Evolutionary conservation across 2,888 invertebrate species (phyloP).

Genomic region (Drosophila helvetica): DNA sequence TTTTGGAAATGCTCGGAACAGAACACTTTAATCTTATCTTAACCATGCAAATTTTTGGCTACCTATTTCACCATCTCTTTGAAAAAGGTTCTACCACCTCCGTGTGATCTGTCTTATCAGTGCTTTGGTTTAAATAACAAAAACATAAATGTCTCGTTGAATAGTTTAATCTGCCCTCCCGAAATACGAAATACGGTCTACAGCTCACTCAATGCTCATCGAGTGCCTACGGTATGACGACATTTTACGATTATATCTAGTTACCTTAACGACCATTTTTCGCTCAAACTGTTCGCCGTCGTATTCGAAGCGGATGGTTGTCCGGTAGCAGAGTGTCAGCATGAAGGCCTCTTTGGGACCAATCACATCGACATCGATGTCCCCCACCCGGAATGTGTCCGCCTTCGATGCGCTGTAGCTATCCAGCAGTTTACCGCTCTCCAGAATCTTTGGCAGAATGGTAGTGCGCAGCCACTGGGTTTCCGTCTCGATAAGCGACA

Average conservation of each 20-base stretch:
- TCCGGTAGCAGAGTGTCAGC: conserved; percentile 79
- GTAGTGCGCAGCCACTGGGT: conserved; percentile 52
- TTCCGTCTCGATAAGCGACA: conserved; percentile 26
- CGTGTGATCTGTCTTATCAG: too few species aligned
- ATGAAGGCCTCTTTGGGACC: conserved; percentile 78
- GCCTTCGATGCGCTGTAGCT: conserved; percentile 27
- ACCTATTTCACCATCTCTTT: not conserved
- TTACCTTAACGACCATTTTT: conserved; percentile 79
- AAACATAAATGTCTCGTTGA: too few species aligned
- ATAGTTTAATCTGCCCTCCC: not conserved
- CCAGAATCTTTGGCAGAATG: conserved; percentile 60
- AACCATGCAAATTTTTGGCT: not conserved
- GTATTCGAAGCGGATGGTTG: conserved; percentile 64
- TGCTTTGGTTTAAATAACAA: too few species aligned
- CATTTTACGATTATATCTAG: not conserved
- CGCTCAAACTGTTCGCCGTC: conserved; percentile 41
- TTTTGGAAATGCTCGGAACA: not conserved
- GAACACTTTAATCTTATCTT: not conserved
- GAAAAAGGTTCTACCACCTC: too few species aligned
- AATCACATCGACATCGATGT: conserved; percentile 65
- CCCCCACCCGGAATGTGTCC: conserved; percentile 51
- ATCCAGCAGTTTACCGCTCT: conserved; percentile 53
- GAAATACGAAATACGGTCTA: not conserved
- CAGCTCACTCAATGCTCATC: not conserved
- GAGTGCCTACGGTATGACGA: not conserved